phyloP scores from a whole-genome alignment of 2,113 vertebrate species.

The Oxyruncus cristatus region DNA sequence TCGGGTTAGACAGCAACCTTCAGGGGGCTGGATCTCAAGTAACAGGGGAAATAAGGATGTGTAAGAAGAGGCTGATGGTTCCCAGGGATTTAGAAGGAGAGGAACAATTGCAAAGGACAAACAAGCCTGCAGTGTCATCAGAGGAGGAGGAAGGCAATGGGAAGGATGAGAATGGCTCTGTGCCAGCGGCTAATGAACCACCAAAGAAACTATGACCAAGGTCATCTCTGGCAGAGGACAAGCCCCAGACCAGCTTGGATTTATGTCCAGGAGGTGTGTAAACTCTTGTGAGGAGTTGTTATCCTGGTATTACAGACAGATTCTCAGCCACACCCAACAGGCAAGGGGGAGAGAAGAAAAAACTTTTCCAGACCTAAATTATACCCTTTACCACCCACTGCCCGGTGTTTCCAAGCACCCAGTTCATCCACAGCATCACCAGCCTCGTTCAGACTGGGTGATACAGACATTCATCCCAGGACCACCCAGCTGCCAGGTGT shows the following conservation, averaged over 20 bases:
- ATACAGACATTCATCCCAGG: background rate
- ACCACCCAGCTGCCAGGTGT: background rate
- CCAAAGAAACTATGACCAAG: background rate
- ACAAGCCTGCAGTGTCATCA: background rate
- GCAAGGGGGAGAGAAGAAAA: background rate
- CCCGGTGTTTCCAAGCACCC: background rate
- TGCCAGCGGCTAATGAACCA: background rate
- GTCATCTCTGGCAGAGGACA: background rate
- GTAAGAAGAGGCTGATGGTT: background rate
- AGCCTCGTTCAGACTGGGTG: background rate
- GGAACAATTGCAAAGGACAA: background rate
- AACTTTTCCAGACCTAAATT: background rate
- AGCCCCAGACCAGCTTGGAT: background rate
- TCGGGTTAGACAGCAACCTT: background rate
- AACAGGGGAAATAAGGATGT: background rate
- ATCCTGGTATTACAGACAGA: background rate
- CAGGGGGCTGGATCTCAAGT: background rate
- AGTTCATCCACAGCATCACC: background rate
- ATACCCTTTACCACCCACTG: background rate
- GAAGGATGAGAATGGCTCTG: background rate
- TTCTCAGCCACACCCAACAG: background rate
- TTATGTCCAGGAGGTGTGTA: background rate
- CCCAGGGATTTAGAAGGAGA: background rate
- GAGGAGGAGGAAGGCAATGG: background rate
- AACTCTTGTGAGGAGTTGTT: slow-evolving; percentile 1